Evolutionary conservation across 2,113 vertebrate species (phyloP), one percentile per base, ranked within the genome.

Genomic region (Ifrita kowaldi): DNA sequence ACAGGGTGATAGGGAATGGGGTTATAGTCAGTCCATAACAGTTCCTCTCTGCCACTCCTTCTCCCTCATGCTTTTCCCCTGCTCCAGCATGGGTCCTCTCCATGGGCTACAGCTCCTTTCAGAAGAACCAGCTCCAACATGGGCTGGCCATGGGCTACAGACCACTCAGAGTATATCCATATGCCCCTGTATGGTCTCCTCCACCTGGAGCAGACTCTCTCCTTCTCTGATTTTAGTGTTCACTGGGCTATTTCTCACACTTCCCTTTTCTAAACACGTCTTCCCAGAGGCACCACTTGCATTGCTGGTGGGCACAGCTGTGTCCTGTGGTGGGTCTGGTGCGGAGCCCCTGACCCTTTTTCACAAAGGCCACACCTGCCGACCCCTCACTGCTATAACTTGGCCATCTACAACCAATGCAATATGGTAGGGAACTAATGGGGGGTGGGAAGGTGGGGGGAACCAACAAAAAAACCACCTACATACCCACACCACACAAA

Each of bases 131-230:
- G 20, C 53, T 55, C 11, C 8, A 6, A 4, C 2, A 1, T 4
- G 22, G 17, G 32, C 24, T 18, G 41, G 10, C n/a, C 17, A 12
- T 0, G 7, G 37, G 28, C 63, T 56, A 10, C 27, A 67, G 37
- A 50, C 22, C 11, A 20, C 13, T 26, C 50, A 16, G 55, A 22
- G 16, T 3, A 60, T 8, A 73, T 7, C 65, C 8, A 20, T 1
- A 0, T 23, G 3, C 16, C 28, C 26, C 4, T 1, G 16, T 12
- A 67, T 1, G 1, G 8, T 14, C 46, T 44, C 13, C 24, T 62
- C 23, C 26, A 65, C 15, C n/a, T 35, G 18, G 12, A 59, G 33
- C 39, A 89, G 67, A 70, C 35, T 9, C 4, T 59, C 35, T 44
- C 8, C n/a, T 87, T 41, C 39, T 57, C 64, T 11, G 7, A 49